Evolutionary conservation across 2,113 vertebrate genomes (phyloP).

Genomic region (Vombatus ursinus): DNA sequence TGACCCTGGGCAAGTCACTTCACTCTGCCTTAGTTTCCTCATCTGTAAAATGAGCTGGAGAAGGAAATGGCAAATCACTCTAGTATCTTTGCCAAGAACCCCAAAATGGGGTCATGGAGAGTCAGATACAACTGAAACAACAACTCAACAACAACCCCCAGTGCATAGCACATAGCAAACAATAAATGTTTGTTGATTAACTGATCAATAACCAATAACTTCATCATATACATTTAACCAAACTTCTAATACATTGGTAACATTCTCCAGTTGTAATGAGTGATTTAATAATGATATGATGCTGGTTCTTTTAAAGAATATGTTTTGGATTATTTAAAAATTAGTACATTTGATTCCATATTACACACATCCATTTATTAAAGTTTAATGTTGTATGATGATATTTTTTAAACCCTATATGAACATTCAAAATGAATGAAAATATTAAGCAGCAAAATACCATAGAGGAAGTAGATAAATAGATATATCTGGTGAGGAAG

Average conservation of each 20-base stretch:
- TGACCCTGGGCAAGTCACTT: not conserved
- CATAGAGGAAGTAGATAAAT: constrained; percentile 50
- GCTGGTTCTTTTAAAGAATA: constrained; percentile 38
- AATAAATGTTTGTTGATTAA: not conserved
- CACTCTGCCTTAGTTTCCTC: not conserved
- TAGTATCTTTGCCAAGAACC: not conserved
- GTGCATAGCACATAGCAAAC: not conserved
- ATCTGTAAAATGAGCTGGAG: not conserved
- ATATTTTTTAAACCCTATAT: constrained; percentile 58
- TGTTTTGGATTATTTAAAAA: constrained; percentile 48
- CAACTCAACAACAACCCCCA: not conserved
- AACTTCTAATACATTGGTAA: constrained; percentile 38
- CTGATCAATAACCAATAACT: not conserved
- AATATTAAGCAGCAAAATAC: constrained; percentile 61
- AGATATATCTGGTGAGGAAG: constrained; percentile 32
- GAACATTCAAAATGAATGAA: constrained; percentile 54
- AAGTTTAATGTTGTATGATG: constrained; percentile 63
- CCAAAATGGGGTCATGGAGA: not conserved
- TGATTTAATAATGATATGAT: constrained; percentile 36
- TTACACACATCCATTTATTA: constrained; percentile 51
- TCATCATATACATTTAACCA: constrained; percentile 19
- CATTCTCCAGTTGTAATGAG: not conserved
- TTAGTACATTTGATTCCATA: constrained; percentile 55
- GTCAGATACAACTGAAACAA: not conserved
- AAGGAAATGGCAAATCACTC: not conserved